These are phyloP conservation scores for Talpa occidentalis DNA, from an alignment of 2,113 vertebrate species.

Conservation along the genomic window DNA sequence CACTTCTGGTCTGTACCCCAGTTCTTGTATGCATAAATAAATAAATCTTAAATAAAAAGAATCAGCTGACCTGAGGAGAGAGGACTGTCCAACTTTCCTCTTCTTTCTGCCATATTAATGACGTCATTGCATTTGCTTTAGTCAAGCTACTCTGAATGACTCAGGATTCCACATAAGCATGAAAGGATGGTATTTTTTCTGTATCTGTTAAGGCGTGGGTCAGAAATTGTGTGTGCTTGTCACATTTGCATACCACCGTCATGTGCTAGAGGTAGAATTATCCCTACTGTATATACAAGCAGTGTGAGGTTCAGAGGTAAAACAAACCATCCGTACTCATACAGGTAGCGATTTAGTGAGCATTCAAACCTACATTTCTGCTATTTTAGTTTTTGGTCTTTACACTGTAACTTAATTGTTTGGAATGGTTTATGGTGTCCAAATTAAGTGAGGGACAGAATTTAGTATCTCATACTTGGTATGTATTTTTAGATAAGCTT, in stretches of 20 bases:
- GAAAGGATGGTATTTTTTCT: not conserved
- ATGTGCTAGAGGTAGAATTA: not conserved
- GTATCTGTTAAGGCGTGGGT: not conserved
- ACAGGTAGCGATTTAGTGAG: not conserved
- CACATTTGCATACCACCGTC: accelerated
- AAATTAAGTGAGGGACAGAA: not conserved
- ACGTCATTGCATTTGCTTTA: not conserved
- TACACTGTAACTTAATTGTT: not conserved
- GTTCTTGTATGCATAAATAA: too few relatives aligned
- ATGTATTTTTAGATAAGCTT: not conserved
- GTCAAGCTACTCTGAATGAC: not conserved
- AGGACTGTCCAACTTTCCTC: not conserved
- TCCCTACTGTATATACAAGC: not conserved
- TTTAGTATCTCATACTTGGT: not conserved
- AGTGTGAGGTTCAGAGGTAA: not conserved
- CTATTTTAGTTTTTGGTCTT: not conserved
- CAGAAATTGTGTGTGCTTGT: not conserved
- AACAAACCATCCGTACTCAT: not conserved
- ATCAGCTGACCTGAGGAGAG: too few relatives aligned
- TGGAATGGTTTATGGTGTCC: not conserved
- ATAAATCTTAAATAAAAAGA: too few relatives aligned
- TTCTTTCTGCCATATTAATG: not conserved
- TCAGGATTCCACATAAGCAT: not conserved
- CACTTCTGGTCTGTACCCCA: too few relatives aligned
- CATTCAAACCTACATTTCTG: not conserved